Base-by-base conservation (phyloP, 2,797 vertebrate genomes). In the Myoxocephalus aenaeus region DNA sequence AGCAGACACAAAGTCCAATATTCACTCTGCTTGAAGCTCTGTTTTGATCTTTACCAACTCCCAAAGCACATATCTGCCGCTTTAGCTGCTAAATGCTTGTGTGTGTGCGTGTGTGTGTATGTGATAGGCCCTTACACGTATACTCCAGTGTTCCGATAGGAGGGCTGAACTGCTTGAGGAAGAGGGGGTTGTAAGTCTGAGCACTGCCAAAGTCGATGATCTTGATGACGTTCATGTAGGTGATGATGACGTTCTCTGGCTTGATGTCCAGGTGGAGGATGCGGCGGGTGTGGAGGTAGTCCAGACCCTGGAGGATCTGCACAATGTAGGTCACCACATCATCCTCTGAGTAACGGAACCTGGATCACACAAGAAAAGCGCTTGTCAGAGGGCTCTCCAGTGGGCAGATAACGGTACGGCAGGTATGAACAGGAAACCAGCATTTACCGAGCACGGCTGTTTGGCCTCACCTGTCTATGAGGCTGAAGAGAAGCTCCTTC, bases 211-310 rank as follows among this genome's bases (percentile, higher is more conserved):
- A 99, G 92, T 99, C 98, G 0, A 99, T 97, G 61, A 99, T 98
- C 94, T 99, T 99, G 83, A 99, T 94, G 40, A 95, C 85, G 0
- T 99, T 99, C 94, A 96, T 96, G 85, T 96, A 92, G 0, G 97
- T 97, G 91, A 99, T 85, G 0, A 99, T 92, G 63, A 99, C 65
- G 75, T 99, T 99, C 86, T 99, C 98, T 0, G 98, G 97, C 86
- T 99, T 99, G 88, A 99, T 96, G 92, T 99, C 98, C 8, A 99
- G 94, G 86, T 99, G 98, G 57, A 99, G 95, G 17, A 99, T 97
- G 22, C 95, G 96, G 53, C 91, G 95, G 50, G 94, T 86, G 0
- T 99, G 98, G 56, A 99, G 96, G 84, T 99, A 99, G 77, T 99
- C 98, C 5, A 99, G 93, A 57, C 97, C 98, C 89, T 98, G 97